Evolutionary conservation across 2,113 vertebrate genomes (phyloP).

Genomic region (Urocynchramus pylzowi): DNA sequence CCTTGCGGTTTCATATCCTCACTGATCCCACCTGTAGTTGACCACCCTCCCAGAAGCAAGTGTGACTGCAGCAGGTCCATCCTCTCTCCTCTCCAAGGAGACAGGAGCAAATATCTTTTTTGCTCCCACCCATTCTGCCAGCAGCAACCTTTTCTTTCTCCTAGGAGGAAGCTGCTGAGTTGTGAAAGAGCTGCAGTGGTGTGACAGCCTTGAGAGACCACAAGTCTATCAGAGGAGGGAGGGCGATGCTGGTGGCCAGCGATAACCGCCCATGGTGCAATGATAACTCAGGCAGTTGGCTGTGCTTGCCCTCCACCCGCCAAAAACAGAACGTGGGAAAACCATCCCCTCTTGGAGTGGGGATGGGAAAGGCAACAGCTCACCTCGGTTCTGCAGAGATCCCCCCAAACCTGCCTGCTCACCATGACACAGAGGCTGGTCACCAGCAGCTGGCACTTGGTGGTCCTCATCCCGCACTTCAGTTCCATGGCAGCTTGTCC

Average conservation of each 20-base stretch:
- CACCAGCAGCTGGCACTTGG: slow-evolving; percentile 67
- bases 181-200: not conserved
- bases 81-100: not conserved
- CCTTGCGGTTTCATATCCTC: not conserved
- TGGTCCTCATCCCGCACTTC: slow-evolving; percentile 26
- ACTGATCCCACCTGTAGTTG: not conserved
- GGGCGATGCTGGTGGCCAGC: not conserved
- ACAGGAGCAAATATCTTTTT: not conserved
- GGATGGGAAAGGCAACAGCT: not conserved
- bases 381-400: not conserved
- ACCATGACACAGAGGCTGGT: slow-evolving; percentile 67
- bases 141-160: not conserved
- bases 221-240: not conserved
- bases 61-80: not conserved
- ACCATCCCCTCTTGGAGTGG: not conserved
- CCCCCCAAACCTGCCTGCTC: not conserved
- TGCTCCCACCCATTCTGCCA: not conserved
- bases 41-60: not conserved
- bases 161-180: not conserved
- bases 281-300: not conserved
- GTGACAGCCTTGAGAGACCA: slow-evolving; percentile 13
- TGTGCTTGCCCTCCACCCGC: not conserved
- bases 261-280: not conserved
- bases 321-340: slow-evolving; percentile 16
- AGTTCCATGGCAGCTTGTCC: slow-evolving; percentile 12